These are phyloP conservation scores for Gulo gulo DNA, from an alignment of 2,113 vertebrate species.

Conservation along the genomic window DNA sequence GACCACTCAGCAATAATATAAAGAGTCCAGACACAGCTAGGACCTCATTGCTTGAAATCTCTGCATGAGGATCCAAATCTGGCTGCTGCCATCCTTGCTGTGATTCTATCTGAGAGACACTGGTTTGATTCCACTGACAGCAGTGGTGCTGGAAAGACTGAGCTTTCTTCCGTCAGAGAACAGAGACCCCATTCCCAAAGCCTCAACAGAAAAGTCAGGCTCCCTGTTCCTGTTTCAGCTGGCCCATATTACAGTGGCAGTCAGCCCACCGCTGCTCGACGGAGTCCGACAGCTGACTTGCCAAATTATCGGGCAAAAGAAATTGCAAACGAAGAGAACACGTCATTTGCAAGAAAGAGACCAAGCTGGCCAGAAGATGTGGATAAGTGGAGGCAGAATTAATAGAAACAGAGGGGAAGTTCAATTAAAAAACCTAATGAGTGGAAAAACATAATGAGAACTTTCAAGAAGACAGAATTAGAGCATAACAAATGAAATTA, in stretches of 20 bases:
- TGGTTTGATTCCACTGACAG: too few species aligned
- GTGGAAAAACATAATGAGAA: background rate
- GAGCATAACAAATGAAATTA: conserved; percentile 48
- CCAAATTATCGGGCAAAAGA: background rate
- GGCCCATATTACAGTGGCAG: background rate
- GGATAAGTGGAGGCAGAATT: background rate
- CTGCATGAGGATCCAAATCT: background rate
- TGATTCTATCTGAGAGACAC: background rate
- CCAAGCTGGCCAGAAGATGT: background rate
- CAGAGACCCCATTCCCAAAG: background rate
- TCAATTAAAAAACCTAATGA: conserved; percentile 17
- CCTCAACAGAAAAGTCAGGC: background rate
- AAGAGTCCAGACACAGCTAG: background rate
- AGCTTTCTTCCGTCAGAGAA: background rate
- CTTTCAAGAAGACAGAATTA: conserved; percentile 8
- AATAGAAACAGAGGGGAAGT: background rate
- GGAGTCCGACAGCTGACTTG: background rate
- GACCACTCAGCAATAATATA: background rate
- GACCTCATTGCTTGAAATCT: background rate
- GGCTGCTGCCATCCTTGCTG: background rate
- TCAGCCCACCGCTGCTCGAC: background rate
- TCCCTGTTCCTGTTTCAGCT: background rate
- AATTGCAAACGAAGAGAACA: background rate
- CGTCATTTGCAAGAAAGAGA: background rate
- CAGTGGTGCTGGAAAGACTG: background rate